Conservation (phyloP, 2,888 invertebrate genomes). For the Sinodicranocentrus sp. region DNA sequence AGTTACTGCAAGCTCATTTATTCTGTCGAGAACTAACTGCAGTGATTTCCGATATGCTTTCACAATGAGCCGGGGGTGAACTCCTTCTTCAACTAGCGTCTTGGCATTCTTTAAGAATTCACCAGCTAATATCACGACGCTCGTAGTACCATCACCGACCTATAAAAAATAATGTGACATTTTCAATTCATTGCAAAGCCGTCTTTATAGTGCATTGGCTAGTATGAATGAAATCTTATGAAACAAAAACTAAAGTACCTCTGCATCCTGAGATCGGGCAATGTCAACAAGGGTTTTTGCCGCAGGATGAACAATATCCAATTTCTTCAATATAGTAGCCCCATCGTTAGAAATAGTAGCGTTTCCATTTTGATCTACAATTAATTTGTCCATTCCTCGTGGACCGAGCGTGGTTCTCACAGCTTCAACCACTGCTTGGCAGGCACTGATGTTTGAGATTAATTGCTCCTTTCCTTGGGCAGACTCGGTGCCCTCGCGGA, state of each 20-base stretch:
- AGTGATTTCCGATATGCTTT: constrained; percentile 92
- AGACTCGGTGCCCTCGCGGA: constrained; percentile 98
- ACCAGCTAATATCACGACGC: constrained; percentile 96
- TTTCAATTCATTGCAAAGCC: not conserved
- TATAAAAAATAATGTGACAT: constrained; percentile 78
- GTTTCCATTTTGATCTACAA: constrained; percentile 93
- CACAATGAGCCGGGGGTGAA: constrained; percentile 95
- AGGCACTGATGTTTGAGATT: constrained; percentile 98
- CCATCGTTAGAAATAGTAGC: constrained; percentile 99
- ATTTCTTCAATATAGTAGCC: constrained; percentile 98
- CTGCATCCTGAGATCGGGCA: constrained; percentile 99
- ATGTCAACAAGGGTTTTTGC: constrained; percentile 99
- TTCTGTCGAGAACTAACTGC: constrained; percentile 88
- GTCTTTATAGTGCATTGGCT: not conserved
- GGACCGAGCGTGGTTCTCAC: constrained; percentile 99
- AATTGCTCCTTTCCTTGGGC: constrained; percentile 97
- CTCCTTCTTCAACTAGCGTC: constrained; percentile 97
- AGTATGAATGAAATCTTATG: too few species aligned
- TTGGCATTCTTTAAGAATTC: constrained; percentile 97
- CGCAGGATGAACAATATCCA: constrained; percentile 99
- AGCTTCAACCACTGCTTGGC: constrained; percentile 96
- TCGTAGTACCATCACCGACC: constrained; percentile 99
- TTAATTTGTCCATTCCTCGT: constrained; percentile 99
- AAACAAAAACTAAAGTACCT: constrained; percentile 82
- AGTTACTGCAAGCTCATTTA: constrained; percentile 89